These are phyloP conservation scores for Geopemphigus sp. DNA, from an alignment of 1,140 invertebrate species.

Conservation along the genomic window DNA sequence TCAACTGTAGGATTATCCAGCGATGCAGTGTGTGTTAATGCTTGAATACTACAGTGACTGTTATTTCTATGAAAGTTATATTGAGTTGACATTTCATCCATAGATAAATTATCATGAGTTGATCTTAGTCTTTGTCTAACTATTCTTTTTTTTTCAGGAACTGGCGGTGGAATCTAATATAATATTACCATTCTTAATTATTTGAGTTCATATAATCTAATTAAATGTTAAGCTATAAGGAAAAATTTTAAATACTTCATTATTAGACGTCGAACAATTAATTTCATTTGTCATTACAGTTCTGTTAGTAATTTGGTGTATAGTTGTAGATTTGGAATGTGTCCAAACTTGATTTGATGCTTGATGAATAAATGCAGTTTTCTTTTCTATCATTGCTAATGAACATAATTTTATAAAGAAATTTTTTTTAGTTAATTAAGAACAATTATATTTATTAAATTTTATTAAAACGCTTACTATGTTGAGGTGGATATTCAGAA, in stretches of 20 bases:
- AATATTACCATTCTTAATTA: neutral
- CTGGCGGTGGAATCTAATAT: constrained; percentile 39
- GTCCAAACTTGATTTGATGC: constrained; percentile 45
- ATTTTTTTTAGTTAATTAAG: too few species aligned
- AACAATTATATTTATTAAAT: neutral
- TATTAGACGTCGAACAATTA: constrained; percentile 1
- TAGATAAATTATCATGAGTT: constrained; percentile 45
- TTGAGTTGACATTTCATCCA: constrained; percentile 47
- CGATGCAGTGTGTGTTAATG: constrained; percentile 43
- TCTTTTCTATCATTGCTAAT: constrained; percentile 35
- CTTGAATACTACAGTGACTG: constrained; percentile 43
- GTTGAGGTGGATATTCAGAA: constrained; percentile 40
- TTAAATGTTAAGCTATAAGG: neutral
- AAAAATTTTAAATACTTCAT: constrained; percentile 26
- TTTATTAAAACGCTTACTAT: constrained; percentile 2
- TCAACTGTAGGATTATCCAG: constrained; percentile 36
- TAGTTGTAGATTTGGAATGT: constrained; percentile 35
- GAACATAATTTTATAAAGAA: neutral
- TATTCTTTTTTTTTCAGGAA: constrained; percentile 36
- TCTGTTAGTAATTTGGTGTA: constrained; percentile 41
- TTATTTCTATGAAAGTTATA: constrained; percentile 46
- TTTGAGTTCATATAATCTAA: neutral
- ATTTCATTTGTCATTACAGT: constrained; percentile 33
- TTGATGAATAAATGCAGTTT: constrained; percentile 42
- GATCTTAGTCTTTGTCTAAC: constrained; percentile 24